These are phyloP conservation scores for Turritopsis dohrnii DNA, from an alignment of 30 jellyfish, hydroid and myxozoan genomes.

Conservation along the genomic window DNA sequence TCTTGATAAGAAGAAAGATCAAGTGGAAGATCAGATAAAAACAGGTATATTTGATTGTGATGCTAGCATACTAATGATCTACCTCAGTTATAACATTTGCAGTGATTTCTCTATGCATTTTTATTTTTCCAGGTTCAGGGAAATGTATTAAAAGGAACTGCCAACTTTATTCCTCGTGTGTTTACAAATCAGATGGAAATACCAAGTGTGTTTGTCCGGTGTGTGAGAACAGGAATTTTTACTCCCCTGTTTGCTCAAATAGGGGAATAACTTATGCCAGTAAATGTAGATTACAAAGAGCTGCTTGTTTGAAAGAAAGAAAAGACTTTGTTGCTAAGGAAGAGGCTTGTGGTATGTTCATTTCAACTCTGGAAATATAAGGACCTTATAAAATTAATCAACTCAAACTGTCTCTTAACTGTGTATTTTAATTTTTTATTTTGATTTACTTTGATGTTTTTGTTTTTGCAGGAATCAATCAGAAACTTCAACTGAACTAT, in stretches of 20 bases:
- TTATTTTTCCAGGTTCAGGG: too few relatives aligned
- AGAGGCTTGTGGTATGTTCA: conserved; percentile 56
- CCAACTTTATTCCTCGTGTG: conserved; percentile 2
- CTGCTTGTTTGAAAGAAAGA: conserved; percentile 38
- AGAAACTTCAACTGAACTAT: conserved; percentile 11
- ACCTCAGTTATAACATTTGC: too few relatives aligned
- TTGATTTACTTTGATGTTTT: neutral
- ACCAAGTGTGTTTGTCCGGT: conserved; percentile 67
- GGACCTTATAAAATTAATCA: neutral
- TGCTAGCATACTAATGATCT: too few relatives aligned
- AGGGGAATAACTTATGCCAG: conserved; percentile 76
- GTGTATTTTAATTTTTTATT: neutral
- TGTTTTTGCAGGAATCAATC: neutral
- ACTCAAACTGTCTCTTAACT: neutral
- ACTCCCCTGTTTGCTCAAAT: conserved; percentile 52
- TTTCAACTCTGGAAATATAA: neutral
- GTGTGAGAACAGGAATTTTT: conserved; percentile 39
- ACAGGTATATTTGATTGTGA: too few relatives aligned
- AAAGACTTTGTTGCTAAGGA: conserved; percentile 1
- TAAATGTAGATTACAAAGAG: conserved; percentile 52
- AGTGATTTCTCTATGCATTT: too few relatives aligned
- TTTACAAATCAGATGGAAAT: neutral
- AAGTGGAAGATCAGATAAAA: too few relatives aligned
- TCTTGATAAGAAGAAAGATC: too few relatives aligned
- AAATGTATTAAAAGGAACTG: conserved; percentile 6